Evolutionary conservation across 2,888 invertebrate species (phyloP), one percentile per base, ranked within the genome.

Genomic region (Hyles lineata): DNA sequence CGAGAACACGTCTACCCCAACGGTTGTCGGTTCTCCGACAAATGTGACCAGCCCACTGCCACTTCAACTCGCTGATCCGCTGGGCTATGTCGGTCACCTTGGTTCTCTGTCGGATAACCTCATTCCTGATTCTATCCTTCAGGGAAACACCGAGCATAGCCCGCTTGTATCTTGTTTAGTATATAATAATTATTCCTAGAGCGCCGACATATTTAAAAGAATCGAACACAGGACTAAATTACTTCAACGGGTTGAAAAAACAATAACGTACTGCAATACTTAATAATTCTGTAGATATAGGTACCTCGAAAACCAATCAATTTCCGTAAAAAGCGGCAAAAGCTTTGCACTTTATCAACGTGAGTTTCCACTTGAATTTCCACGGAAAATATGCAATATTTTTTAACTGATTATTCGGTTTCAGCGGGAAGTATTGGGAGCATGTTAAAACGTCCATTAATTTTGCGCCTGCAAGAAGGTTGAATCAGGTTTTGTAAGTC

Each of bases 351-450:
- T 55, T n/a, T 6, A 17, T n/a, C 43, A 43, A 43, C n/a, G 7
- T 55, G n/a, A 19, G 55, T 19, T 55, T 55, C 15, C 17, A 55
- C 55, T n/a, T n/a, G 55, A n/a, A n/a, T n/a, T 55, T 55, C 6
- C 55, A 55, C 55, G 55, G 4, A 55, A 55, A 55, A 55, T 55
- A 55, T 55, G 55, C n/a, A 55, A 55, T n/a, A 55, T n/a, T 55
- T 55, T 55, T 55, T 15, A 50, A 52, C 55, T n/a, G 55, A 62
- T 62, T 3, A 62, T 61, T 62, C 35, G 62, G n/a, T 62, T 19
- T 2, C 8, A 62, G n/a, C n/a, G 19, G 17, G 35, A 62, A 35
- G 62, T 9, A 35, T 62, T 17, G 35, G 62, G 62, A n/a, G 35
- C n/a, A 9, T 32, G 32, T 32, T n/a, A n/a, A 19, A 62, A 62